phyloP scores from a whole-genome alignment of 2,888 invertebrate genomes.

The Ennomos erosarius region DNA sequence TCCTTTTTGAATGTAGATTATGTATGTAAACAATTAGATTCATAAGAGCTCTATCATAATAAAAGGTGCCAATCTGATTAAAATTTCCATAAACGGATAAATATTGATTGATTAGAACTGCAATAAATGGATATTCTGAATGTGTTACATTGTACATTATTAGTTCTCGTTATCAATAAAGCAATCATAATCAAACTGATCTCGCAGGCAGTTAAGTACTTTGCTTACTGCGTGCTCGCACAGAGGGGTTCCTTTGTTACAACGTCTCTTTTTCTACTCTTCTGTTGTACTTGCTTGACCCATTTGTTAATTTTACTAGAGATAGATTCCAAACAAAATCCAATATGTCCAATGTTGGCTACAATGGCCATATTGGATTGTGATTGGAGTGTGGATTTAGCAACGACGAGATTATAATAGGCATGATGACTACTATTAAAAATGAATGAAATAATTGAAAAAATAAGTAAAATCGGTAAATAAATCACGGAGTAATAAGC shows the following conservation, averaged over 20 bases:
- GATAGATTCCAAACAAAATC: no score
- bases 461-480: no score
- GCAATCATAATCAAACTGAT: conserved; percentile 7
- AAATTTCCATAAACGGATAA: no score
- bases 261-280: not conserved
- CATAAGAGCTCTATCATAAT: no score
- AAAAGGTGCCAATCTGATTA: no score
- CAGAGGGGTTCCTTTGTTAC: conserved; percentile 9
- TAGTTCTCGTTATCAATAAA: conserved; percentile 14
- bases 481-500: no score
- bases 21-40: no score
- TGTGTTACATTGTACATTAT: not conserved
- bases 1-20: no score
- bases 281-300: conserved; percentile 7
- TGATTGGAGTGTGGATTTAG: conserved; percentile 3
- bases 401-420: not conserved
- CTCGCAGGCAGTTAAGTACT: conserved; percentile 12
- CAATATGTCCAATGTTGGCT: no score
- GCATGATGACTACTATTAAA: no score
- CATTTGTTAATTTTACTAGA: conserved; percentile 10
- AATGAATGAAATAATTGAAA: no score
- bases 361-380: conserved; percentile 3
- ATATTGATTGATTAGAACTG: no score
- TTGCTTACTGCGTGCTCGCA: conserved; percentile 5
- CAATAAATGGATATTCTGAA: not conserved